Evolutionary conservation across 1,140 invertebrate species (phyloP).

Genomic region (Drosophila malerkotliana): DNA sequence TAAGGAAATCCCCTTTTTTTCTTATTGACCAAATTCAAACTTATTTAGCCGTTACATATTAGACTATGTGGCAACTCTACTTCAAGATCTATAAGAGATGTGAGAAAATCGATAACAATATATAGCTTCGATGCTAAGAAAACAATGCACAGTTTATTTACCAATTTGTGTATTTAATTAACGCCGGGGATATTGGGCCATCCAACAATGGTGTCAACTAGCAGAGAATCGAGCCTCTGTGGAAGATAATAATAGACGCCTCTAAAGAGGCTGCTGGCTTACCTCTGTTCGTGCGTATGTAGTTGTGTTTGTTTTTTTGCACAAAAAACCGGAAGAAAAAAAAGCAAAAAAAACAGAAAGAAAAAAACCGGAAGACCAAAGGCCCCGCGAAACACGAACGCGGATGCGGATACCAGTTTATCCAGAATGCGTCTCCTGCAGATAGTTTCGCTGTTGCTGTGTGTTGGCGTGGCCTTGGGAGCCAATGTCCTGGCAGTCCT

Average conservation of each 20-base stretch:
- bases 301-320: constrained; percentile 23
- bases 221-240: constrained; percentile 8
- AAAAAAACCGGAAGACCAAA: constrained; percentile 65
- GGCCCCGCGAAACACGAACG: constrained; percentile 36
- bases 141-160: constrained; percentile 31
- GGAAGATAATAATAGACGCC: constrained; percentile 63
- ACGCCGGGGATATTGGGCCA: constrained; percentile 41
- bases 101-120: not conserved
- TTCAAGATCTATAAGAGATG: not conserved
- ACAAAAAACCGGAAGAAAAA: constrained; percentile 63
- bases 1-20: too few relatives aligned
- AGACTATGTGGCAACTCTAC: constrained; percentile 4
- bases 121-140: not conserved
- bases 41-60: too few relatives aligned
- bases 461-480: constrained; percentile 31
- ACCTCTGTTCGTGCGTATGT: not conserved
- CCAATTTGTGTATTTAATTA: constrained; percentile 53
- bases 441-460: constrained; percentile 46
- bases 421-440: constrained; percentile 55
- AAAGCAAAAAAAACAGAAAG: too few relatives aligned
- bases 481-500: constrained; percentile 75
- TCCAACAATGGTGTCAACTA: constrained; percentile 57
- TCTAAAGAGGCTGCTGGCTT: constrained; percentile 18
- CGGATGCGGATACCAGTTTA: constrained; percentile 22
- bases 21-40: too few relatives aligned